phyloP scores from a whole-genome alignment of 2,797 vertebrate genomes.

The Rhinella marina region DNA sequence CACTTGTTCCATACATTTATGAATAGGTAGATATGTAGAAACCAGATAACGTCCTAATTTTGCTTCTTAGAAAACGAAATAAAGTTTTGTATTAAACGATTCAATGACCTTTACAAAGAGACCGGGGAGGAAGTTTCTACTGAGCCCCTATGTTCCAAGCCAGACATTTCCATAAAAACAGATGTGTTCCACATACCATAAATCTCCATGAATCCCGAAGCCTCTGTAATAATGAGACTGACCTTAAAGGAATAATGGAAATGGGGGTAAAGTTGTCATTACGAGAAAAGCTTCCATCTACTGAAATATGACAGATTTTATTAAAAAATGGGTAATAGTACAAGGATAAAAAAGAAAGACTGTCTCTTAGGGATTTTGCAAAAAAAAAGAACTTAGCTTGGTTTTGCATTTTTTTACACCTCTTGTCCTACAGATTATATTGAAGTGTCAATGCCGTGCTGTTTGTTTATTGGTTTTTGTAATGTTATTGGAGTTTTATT shows the following conservation, averaged over 20 bases:
- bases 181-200: conserved; percentile 59
- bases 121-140: conserved; percentile 56
- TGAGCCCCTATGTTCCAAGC: conserved; percentile 55
- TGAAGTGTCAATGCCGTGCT: conserved; percentile 33
- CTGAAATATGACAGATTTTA: conserved; percentile 61
- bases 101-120: conserved; percentile 60
- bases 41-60: conserved; percentile 28
- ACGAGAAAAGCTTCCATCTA: conserved; percentile 61
- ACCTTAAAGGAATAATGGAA: conserved; percentile 62
- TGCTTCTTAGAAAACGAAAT: conserved; percentile 30
- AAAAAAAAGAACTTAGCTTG: conserved; percentile 13
- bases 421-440: conserved; percentile 6
- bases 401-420: neutral
- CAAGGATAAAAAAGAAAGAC: conserved; percentile 50
- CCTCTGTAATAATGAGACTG: conserved; percentile 59
- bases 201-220: conserved; percentile 59
- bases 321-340: conserved; percentile 60
- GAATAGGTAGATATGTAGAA: neutral
- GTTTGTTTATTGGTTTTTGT: conserved; percentile 46
- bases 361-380: conserved; percentile 41
- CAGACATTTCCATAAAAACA: conserved; percentile 63
- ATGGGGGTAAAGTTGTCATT: conserved; percentile 62
- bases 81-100: conserved; percentile 57
- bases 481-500: neutral
- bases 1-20: neutral